Conservation (phyloP, 2,888 invertebrate species). For the Dione vanillae region DNA sequence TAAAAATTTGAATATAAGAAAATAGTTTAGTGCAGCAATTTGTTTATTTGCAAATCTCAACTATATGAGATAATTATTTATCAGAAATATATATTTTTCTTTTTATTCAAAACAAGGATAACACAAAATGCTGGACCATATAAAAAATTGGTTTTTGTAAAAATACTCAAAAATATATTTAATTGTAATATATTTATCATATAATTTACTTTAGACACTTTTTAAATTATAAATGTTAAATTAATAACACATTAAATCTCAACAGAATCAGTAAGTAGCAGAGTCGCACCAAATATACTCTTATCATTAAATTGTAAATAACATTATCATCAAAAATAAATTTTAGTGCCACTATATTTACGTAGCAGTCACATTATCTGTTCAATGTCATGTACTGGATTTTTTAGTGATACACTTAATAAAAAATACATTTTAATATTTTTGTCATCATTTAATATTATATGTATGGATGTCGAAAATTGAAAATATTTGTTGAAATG, state of each 20-base stretch:
- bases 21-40: too few relatives aligned
- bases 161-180: too few relatives aligned
- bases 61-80: too few relatives aligned
- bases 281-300: slow-evolving; percentile 1
- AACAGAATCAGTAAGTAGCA: neutral
- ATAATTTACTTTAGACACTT: neutral
- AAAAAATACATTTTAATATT: neutral
- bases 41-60: too few relatives aligned
- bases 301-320: slow-evolving; percentile 51
- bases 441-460: neutral
- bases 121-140: too few relatives aligned
- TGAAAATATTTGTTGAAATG: neutral
- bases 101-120: too few relatives aligned
- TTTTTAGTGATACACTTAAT: neutral
- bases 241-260: neutral
- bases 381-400: slow-evolving; percentile 3
- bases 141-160: too few relatives aligned
- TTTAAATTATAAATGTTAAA: neutral
- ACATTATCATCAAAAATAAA: slow-evolving; percentile 54
- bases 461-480: neutral
- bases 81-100: too few relatives aligned
- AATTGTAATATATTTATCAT: too few relatives aligned
- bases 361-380: slow-evolving; percentile 7
- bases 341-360: slow-evolving; percentile 19
- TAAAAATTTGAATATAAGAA: too few relatives aligned